A percentile compares a stretch with the other conserved stretches of the same genome.
Evolutionary conservation across 2,888 invertebrate species (phyloP).

Genomic region (Pseudococcus viburni): DNA sequence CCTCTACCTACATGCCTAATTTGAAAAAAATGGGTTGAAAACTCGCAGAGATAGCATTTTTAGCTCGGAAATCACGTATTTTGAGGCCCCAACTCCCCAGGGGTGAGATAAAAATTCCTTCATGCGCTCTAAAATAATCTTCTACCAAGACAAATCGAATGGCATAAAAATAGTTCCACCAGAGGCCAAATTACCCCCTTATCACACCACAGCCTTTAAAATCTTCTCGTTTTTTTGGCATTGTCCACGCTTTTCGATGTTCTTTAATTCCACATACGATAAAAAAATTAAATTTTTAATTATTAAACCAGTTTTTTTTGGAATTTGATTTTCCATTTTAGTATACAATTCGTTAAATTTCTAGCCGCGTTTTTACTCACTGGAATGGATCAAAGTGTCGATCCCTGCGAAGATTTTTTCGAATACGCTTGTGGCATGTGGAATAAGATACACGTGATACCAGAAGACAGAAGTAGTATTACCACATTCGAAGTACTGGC

Average conservation of each 20-base stretch:
- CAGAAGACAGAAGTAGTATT: constrained; percentile 86
- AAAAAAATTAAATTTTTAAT: too few species aligned
- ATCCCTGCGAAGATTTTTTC: constrained; percentile 89
- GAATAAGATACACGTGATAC: constrained; percentile 88
- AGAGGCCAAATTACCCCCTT: too few species aligned
- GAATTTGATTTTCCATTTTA: background rate
- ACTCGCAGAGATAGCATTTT: too few species aligned
- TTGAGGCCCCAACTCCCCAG: too few species aligned
- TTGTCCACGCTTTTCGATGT: background rate
- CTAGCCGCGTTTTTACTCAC: constrained; percentile 84
- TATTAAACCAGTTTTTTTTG: background rate
- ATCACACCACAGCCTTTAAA: background rate
- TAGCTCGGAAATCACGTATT: too few species aligned
- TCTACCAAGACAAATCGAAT: too few species aligned
- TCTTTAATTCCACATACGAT: too few species aligned
- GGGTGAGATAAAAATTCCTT: too few species aligned
- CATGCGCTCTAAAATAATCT: too few species aligned
- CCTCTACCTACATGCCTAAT: too few species aligned
- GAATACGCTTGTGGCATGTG: constrained; percentile 90
- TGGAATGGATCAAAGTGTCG: constrained; percentile 83
- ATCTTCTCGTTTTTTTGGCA: background rate
- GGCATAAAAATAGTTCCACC: too few species aligned
- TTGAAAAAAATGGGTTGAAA: too few species aligned
- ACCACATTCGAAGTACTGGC: constrained; percentile 89
- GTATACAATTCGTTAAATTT: constrained; percentile 60